Evolutionary conservation across 2,113 vertebrate species (phyloP).

Genomic region (Ancistrus triradiatus): DNA sequence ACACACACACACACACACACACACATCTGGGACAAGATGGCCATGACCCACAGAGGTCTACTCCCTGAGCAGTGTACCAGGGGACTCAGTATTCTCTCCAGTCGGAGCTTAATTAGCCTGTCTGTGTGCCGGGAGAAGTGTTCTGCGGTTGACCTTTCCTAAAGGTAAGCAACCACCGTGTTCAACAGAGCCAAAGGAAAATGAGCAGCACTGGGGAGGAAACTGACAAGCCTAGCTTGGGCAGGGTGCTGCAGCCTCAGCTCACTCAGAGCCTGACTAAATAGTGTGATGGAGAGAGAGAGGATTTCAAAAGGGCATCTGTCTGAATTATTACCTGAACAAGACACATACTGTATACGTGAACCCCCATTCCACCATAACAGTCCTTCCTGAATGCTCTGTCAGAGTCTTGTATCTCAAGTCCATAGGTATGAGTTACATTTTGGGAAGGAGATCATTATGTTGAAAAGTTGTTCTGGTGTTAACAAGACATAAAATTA

Average conservation of each 20-base stretch:
- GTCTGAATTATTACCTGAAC: constrained; percentile 27
- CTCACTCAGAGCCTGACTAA: constrained; percentile 22
- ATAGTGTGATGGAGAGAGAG: constrained; percentile 20
- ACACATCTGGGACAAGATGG: constrained; percentile 53
- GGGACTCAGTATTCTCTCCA: constrained; percentile 53
- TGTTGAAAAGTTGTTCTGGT: not conserved
- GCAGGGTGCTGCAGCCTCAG: not conserved
- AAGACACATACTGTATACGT: constrained; percentile 16
- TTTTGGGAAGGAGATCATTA: not conserved
- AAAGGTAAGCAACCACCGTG: constrained; percentile 60
- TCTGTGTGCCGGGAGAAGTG: constrained; percentile 56
- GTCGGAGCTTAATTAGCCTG: constrained; percentile 60
- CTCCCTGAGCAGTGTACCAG: constrained; percentile 41
- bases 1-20: constrained; percentile 20
- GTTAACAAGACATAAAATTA: not conserved
- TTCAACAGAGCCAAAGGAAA: constrained; percentile 58
- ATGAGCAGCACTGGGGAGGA: constrained; percentile 47
- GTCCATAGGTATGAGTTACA: constrained; percentile 1
- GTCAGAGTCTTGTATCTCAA: not conserved
- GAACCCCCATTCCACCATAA: not conserved
- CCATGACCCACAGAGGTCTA: constrained; percentile 48
- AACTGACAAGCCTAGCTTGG: constrained; percentile 29
- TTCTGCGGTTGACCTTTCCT: constrained; percentile 66
- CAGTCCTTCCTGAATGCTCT: not conserved
- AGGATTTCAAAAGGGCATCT: constrained; percentile 24